Conservation (phyloP, 1,140 invertebrate genomes). For the Orussus abietinus region DNA sequence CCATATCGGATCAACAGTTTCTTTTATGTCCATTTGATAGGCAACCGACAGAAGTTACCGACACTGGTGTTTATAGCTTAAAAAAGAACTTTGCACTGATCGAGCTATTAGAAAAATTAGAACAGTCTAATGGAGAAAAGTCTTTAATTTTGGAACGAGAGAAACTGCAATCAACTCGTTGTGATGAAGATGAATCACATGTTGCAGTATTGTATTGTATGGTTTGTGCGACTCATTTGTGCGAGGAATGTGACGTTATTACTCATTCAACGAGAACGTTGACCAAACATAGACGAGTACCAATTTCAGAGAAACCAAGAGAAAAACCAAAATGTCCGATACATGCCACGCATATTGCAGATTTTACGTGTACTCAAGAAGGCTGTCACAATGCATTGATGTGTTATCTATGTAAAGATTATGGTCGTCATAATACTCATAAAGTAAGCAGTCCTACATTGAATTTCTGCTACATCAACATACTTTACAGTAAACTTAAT, state of each 20-base stretch:
- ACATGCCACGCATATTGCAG: conserved; percentile 59
- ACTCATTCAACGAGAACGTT: conserved; percentile 60
- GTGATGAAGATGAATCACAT: conserved; percentile 62
- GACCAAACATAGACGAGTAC: conserved; percentile 58
- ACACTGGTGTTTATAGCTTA: conserved; percentile 59
- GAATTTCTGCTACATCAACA: too few species aligned
- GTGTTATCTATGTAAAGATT: conserved; percentile 64
- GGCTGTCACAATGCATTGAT: conserved; percentile 55
- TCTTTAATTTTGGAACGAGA: conserved; percentile 51
- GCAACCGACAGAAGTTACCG: conserved; percentile 57
- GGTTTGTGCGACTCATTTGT: conserved; percentile 58
- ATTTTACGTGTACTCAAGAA: conserved; percentile 61
- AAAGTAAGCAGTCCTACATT: conserved; percentile 40
- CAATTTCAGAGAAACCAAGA: conserved; percentile 59
- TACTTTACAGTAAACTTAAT: conserved; percentile 16
- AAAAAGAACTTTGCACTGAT: conserved; percentile 66
- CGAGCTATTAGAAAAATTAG: conserved; percentile 58
- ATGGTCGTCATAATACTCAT: conserved; percentile 58
- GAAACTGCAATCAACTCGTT: conserved; percentile 52
- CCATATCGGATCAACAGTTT: conserved; percentile 38
- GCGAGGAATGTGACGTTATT: conserved; percentile 56
- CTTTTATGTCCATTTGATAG: conserved; percentile 62
- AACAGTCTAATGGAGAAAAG: conserved; percentile 46
- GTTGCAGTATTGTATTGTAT: conserved; percentile 61
- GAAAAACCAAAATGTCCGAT: conserved; percentile 60